These are phyloP conservation scores for Trachelus stipa DNA, from an alignment of 2,888 invertebrate species.

Conservation along the genomic window DNA sequence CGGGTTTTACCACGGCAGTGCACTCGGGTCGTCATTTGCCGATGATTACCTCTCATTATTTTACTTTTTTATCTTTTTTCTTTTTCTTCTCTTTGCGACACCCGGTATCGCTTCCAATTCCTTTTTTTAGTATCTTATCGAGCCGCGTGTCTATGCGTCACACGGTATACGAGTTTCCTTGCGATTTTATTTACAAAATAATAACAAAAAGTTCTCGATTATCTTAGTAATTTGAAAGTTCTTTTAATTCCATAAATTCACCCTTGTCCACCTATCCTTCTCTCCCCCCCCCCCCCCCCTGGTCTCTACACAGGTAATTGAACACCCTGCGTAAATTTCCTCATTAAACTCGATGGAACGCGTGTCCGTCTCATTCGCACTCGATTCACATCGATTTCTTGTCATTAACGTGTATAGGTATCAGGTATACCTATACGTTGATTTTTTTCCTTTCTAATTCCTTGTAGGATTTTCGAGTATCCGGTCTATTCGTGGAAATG, in stretches of 20 bases:
- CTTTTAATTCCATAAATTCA: slow-evolving; percentile 33
- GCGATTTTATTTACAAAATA: neutral
- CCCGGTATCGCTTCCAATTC: neutral
- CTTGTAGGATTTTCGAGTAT: too few relatives aligned
- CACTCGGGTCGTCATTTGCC: neutral
- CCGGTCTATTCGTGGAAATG: too few relatives aligned
- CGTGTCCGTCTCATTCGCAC: neutral
- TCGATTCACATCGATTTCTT: neutral
- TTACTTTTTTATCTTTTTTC: neutral
- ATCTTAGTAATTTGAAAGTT: slow-evolving; percentile 36
- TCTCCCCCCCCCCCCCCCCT: neutral
- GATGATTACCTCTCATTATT: neutral
- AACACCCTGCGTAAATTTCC: neutral
- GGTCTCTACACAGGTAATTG: neutral
- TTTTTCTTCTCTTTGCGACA: neutral
- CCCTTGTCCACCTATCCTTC: neutral
- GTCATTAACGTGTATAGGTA: neutral
- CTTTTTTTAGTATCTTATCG: neutral
- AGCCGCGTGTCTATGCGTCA: neutral
- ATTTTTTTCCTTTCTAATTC: neutral
- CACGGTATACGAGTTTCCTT: neutral
- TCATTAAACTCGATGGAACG: neutral
- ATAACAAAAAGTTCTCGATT: neutral
- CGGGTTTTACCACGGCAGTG: neutral
- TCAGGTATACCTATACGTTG: neutral